A percentile compares a stretch with the other conserved stretches of the same genome.
Conservation (phyloP, 1,140 invertebrate genomes). For the Heterodera schachtii region DNA sequence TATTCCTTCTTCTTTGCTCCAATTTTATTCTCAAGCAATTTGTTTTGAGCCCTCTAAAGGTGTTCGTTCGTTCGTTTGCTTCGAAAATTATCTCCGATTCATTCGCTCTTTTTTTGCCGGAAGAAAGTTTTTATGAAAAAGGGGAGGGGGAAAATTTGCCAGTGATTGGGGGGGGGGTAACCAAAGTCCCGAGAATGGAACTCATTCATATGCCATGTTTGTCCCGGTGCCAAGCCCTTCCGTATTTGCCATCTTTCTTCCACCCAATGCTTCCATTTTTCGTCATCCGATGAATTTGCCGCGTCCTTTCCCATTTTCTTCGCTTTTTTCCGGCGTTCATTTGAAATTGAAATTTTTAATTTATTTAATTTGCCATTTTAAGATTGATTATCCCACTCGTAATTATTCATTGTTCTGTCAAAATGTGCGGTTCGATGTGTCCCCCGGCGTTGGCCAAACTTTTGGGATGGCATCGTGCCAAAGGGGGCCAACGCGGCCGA, state of each 20-base stretch:
- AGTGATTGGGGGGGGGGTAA: background rate
- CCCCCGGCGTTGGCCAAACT: constrained; percentile 15
- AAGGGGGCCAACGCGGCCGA: constrained; percentile 8
- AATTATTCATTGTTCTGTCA: background rate
- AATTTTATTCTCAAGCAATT: background rate
- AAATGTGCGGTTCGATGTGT: constrained; percentile 12
- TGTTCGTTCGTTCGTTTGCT: background rate
- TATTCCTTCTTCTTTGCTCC: background rate
- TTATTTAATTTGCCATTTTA: too few species aligned
- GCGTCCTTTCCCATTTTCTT: too few species aligned
- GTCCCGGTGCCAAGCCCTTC: too few species aligned
- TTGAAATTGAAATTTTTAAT: too few species aligned
- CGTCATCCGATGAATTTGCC: too few species aligned
- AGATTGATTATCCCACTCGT: too few species aligned
- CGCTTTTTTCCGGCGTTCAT: too few species aligned
- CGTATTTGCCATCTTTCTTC: too few species aligned
- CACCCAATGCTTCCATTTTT: too few species aligned
- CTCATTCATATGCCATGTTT: too few species aligned
- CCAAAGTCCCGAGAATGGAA: too few species aligned
- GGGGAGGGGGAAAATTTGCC: background rate
- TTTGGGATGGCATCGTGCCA: constrained; percentile 12
- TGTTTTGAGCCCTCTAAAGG: background rate
- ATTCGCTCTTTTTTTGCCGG: constrained; percentile 4
- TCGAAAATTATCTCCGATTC: background rate
- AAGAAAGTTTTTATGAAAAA: background rate